Evolutionary conservation across 2,797 vertebrate genomes (phyloP), one percentile per base, ranked within the genome.

Genomic region (Antennarius maculatus): DNA sequence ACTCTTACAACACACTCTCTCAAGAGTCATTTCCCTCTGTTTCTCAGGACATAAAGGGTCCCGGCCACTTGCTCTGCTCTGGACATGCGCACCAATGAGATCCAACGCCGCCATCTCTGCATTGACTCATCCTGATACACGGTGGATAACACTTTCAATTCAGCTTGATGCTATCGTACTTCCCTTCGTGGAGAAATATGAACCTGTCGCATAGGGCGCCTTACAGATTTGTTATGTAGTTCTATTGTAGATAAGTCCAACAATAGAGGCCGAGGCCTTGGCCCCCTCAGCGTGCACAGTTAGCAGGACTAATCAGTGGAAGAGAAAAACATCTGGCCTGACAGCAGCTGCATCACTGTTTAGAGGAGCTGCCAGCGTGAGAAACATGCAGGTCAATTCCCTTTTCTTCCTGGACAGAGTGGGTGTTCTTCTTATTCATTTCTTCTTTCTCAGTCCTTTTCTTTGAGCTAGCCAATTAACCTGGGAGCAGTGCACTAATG

Each of bases 391-490:
- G 88, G 89, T 93, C 88, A 88, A 91, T 91, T 87, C 83, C 82
- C 87, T 82, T 84, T 88, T 89, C 82, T 88, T 86, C 85, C 82
- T 34, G 77, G 86, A 89, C 88, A 79, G 89, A 91, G 88, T 88
- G 88, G 86, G 88, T 91, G 89, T 91, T 91, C 86, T 89, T 86
- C 82, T 84, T 85, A 86, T 89, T 89, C 85, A 86, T 86, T 88
- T 90, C 76, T 83, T 90, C 85, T 88, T 86, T 90, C 85, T 86
- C 71, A 60, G 74, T 77, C 74, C 84, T 85, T 91, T 92, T 93
- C 93, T 93, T 90, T 90, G 90, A 93, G 92, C 61, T 56, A 90
- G 88, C 91, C 94, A 95, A 95, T 95, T 95, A 96, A 96, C 94
- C 94, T 91, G 93, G 94, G 94, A 93, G 93, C 83, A 88, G 91